Evolutionary conservation across 2,797 vertebrate genomes (phyloP), one percentile per base, ranked within the genome.

Genomic region (Lophotriccus pileatus): DNA sequence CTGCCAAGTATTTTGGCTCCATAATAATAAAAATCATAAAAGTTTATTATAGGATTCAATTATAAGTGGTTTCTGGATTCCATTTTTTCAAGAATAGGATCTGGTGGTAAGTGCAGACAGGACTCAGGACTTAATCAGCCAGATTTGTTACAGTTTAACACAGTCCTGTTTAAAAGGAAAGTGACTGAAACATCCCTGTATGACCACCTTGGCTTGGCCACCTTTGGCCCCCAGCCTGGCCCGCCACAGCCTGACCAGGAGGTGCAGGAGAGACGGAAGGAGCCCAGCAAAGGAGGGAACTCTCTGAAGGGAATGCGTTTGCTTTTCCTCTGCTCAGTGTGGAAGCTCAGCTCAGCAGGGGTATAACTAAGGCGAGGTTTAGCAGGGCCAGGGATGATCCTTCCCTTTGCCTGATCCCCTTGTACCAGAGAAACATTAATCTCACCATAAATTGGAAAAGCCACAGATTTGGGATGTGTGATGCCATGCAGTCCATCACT

Each of bases 401-500:
- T 80, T 50, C 60, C 13, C 9, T 83, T 60, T 34, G 34, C 70
- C n/a, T 12, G 18, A 27, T 74, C 30, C 36, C 5, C 0, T 41
- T 12, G 36, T n/a, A 11, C 32, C 46, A 39, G 39, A 50, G 74
- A 34, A 81, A 3, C 0, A 0, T 47, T 52, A 46, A 79, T 47
- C 11, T 36, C 17, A 4, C 25, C 19, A 4, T 1, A 23, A 63
- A 12, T 1, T 39, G 70, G 39, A 27, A 41, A 32, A 60, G 44
- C 36, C 32, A 0, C 7, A 4, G 56, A 4, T n/a, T 66, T 10
- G 4, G 63, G 50, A 16, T 27, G n/a, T 27, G 19, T 24, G 14
- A 34, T 1, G 2, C 41, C 3, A 0, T 7, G 4, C 0, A 1
- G 23, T 46, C 44, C 20, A 3, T 44, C 3, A 0, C 27, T 11